A percentile compares a stretch with the other conserved stretches of the same genome.
Evolutionary conservation across 2,888 invertebrate species (phyloP).

Genomic region (Reticulitermes lucifugus): DNA sequence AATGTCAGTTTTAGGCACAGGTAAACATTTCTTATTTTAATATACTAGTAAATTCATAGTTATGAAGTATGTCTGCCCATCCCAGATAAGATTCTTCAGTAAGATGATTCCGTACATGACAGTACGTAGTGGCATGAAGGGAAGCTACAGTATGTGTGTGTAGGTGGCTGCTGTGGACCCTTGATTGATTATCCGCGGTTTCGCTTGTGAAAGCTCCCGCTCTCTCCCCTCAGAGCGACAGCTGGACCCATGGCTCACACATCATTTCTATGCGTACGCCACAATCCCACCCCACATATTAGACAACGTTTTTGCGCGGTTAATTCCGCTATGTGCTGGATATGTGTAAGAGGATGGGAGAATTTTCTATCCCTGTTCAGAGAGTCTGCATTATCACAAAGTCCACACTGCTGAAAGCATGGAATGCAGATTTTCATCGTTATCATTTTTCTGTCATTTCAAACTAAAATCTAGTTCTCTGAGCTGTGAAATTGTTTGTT

Average conservation of each 20-base stretch:
- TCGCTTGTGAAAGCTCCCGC: not conserved
- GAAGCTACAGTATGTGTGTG: not conserved
- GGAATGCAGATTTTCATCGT: constrained; percentile 18
- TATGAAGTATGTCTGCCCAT: too few species aligned
- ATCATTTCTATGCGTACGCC: not conserved
- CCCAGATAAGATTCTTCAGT: too few species aligned
- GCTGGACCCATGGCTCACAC: constrained; percentile 1
- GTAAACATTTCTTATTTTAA: too few species aligned
- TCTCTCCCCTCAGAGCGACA: not conserved
- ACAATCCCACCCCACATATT: not conserved
- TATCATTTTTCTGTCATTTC: not conserved
- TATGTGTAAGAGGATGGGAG: not conserved
- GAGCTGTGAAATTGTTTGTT: constrained; percentile 17
- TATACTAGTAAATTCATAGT: too few species aligned
- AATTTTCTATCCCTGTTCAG: not conserved
- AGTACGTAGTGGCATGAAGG: not conserved
- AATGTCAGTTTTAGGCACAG: too few species aligned
- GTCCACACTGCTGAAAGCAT: constrained; percentile 17
- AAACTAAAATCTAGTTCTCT: constrained; percentile 1
- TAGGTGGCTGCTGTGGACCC: constrained; percentile 3
- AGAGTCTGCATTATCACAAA: not conserved
- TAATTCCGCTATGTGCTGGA: constrained; percentile 2
- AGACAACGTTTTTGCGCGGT: constrained; percentile 8
- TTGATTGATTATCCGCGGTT: constrained; percentile 26
- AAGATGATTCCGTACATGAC: too few species aligned